phyloP scores from a whole-genome alignment of 2,888 invertebrate species.

The Hylaea fasciaria region DNA sequence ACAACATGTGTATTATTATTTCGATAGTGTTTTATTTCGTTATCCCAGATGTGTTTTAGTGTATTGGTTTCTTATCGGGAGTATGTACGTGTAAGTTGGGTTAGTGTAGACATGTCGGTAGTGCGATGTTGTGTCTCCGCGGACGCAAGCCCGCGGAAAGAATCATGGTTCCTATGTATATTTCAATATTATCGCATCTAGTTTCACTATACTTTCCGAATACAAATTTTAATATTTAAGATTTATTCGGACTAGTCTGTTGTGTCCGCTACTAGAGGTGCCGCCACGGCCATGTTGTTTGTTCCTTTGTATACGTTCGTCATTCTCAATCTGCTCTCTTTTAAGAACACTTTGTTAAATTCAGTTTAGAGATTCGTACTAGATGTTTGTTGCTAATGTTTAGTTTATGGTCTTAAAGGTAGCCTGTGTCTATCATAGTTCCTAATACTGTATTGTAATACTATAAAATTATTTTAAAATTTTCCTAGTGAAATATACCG shows the following conservation, averaged over 20 bases:
- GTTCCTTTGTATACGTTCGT: conserved; percentile 69
- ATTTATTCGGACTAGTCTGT: conserved; percentile 84
- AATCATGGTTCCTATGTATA: conserved; percentile 86
- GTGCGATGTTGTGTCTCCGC: conserved; percentile 82
- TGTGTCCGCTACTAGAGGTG: conserved; percentile 79
- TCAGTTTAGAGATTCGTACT: conserved; percentile 67
- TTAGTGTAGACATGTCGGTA: conserved; percentile 79
- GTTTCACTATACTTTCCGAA: conserved; percentile 85
- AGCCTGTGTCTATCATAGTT: conserved; percentile 84
- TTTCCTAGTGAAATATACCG: conserved; percentile 84
- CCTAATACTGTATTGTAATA: conserved; percentile 84
- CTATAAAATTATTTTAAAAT: conserved; percentile 81
- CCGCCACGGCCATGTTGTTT: conserved; percentile 82
- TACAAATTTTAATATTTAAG: conserved; percentile 85
- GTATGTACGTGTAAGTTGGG: conserved; percentile 66
- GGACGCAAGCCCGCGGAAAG: conserved; percentile 78
- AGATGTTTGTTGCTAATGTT: conserved; percentile 74
- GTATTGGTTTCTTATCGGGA: conserved; percentile 66
- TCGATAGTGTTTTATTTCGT: conserved; percentile 1
- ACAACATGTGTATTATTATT: neutral
- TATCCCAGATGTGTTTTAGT: conserved; percentile 47
- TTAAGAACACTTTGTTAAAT: conserved; percentile 67
- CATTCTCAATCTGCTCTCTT: conserved; percentile 59
- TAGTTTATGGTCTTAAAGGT: conserved; percentile 79
- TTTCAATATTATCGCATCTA: conserved; percentile 86